These are phyloP conservation scores for Paedocypris micromegethes DNA, from an alignment of 2,797 vertebrate species.

Conservation along the genomic window DNA sequence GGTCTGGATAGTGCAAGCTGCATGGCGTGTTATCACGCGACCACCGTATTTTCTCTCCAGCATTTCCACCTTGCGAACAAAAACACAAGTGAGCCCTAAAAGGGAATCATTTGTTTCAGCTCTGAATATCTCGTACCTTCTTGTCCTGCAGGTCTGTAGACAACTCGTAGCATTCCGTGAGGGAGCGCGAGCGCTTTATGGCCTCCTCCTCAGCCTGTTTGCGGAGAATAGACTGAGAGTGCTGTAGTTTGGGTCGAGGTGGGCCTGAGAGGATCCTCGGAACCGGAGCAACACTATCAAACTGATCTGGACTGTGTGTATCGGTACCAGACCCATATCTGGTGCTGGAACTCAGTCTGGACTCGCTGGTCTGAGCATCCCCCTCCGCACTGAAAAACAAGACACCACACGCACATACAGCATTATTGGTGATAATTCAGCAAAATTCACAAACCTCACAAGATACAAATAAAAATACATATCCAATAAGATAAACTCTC, in stretches of 20 bases:
- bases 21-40: conserved; percentile 83
- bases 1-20: conserved; percentile 83
- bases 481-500: too few relatives aligned
- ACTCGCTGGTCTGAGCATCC: conserved; percentile 82
- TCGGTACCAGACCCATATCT: conserved; percentile 79
- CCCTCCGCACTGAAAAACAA: conserved; percentile 81
- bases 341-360: conserved; percentile 80
- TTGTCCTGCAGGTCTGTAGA: conserved; percentile 98
- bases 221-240: conserved; percentile 91
- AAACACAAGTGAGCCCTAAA: too few relatives aligned
- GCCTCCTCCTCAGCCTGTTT: conserved; percentile 98
- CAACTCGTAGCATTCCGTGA: conserved; percentile 98
- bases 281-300: conserved; percentile 77
- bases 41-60: conserved; percentile 88
- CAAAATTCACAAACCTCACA: too few relatives aligned
- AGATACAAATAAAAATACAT: too few relatives aligned
- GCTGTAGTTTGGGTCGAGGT: conserved; percentile 89
- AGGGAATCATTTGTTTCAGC: too few relatives aligned
- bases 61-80: conserved; percentile 78
- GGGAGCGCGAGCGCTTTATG: conserved; percentile 91
- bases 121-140: conserved; percentile 69
- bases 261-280: conserved; percentile 78
- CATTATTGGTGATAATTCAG: not conserved
- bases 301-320: conserved; percentile 84
- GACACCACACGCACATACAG: not conserved